Percentiles rank a stretch among this genome's conserved stretches.
Conservation (phyloP, 2,888 invertebrate genomes). For the Agrochola lychnidis region DNA sequence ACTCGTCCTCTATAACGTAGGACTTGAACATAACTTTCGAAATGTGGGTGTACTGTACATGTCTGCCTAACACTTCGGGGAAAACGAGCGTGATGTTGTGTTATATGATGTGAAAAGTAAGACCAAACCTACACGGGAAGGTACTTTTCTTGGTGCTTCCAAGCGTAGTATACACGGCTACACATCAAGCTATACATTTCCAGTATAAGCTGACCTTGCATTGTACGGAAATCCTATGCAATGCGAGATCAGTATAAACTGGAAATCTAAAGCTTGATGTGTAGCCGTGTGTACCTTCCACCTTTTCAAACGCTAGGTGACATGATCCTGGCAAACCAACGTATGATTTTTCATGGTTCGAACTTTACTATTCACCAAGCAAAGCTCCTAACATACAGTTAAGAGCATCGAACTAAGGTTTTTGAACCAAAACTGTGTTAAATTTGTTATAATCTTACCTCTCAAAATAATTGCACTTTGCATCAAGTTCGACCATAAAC, state of each 20-base stretch:
- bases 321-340: not conserved
- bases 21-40: not conserved
- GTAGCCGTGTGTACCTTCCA: no score
- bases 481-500: slow-evolving; percentile 92
- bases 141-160: no score
- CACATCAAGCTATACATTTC: no score
- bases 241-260: no score
- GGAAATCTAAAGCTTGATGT: no score
- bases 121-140: not conserved
- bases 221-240: no score
- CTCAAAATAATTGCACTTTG: slow-evolving; percentile 91
- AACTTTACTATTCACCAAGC: not conserved
- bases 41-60: not conserved
- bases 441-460: slow-evolving; percentile 74
- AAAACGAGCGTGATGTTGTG: not conserved
- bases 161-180: no score
- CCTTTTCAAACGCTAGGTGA: not conserved
- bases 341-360: no score
- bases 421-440: not conserved
- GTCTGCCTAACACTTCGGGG: no score
- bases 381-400: not conserved
- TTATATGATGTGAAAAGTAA: not conserved
- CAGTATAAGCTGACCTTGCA: no score
- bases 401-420: not conserved
- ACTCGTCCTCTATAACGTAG: no score